Evolutionary conservation across 1,140 invertebrate species (phyloP).

Genomic region (Tribolium madens): DNA sequence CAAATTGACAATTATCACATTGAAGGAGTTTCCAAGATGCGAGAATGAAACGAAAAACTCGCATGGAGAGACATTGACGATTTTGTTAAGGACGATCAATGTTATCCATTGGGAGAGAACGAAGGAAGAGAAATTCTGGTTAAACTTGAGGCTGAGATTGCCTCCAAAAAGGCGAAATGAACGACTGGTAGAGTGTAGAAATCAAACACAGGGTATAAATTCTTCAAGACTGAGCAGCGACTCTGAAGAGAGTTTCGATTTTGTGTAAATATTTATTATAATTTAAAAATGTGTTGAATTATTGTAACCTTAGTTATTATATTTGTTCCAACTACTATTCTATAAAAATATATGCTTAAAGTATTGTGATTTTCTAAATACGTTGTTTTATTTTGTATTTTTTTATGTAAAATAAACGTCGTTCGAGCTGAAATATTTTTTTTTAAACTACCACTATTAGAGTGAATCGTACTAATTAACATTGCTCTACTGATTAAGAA

Average conservation of each 20-base stretch:
- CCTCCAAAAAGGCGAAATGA: conserved; percentile 56
- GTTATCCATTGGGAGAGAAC: conserved; percentile 58
- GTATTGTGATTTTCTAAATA: conserved; percentile 41
- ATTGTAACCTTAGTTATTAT: conserved; percentile 18
- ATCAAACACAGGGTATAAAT: conserved; percentile 33
- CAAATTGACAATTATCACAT: conserved; percentile 56
- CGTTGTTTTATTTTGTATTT: conserved; percentile 45
- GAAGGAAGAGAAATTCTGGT: conserved; percentile 59
- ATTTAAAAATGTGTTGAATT: conserved; percentile 30
- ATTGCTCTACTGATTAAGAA: too few species aligned
- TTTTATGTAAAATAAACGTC: conserved; percentile 37
- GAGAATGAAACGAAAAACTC: conserved; percentile 60
- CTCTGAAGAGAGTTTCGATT: conserved; percentile 45
- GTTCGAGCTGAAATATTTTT: not conserved
- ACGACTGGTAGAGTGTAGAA: conserved; percentile 15
- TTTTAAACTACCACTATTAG: too few species aligned
- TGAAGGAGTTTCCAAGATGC: conserved; percentile 59
- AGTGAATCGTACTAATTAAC: too few species aligned
- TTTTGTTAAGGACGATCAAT: conserved; percentile 33
- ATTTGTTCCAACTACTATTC: conserved; percentile 8
- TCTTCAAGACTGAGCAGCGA: conserved; percentile 51
- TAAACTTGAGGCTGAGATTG: conserved; percentile 56
- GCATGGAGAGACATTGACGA: conserved; percentile 59
- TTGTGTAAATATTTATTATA: conserved; percentile 55
- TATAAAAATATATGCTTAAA: conserved; percentile 40